Evolutionary conservation across 2,888 invertebrate species (phyloP), one percentile per base, ranked within the genome.

Genomic region (Polymixis flavicincta): DNA sequence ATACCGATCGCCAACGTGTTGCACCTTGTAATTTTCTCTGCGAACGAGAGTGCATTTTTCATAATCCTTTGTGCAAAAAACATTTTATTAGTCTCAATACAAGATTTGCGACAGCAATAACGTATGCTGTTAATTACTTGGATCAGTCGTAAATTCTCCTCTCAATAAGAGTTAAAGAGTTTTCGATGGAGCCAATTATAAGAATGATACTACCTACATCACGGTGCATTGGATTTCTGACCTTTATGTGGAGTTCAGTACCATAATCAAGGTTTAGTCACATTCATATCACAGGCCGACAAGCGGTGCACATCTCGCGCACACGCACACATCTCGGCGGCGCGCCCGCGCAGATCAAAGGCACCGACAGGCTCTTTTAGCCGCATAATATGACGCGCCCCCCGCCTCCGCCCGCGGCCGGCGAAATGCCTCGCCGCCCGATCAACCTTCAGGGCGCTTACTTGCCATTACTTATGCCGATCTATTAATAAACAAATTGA

Each of bases 331-430:
- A 89, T 84, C 89, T 88, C 90, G 74, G 86, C 89, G 88, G 89
- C 90, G 93, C 91, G 92, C 92, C 88, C 88, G 91, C 91, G 89
- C 93, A 92, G 94, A 95, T 96, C 96, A 96, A 96, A 96, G 96
- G 96, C 94, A 95, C 96, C 96, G 96, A 96, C 96, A 96, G 94
- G 93, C 95, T 96, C 95, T 95, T 96, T 96, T 96, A 96, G 96
- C 96, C 94, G 95, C 95, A 95, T 96, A 96, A 96, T 96, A 96
- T 96, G 96, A 96, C 95, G 95, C 94, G 94, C 92, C 93, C 94
- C 93, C 94, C 92, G 92, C 93, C 93, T 89, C 92, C 90, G 92
- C 93, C 92, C 90, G 90, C 92, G 92, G 92, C 94, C 94, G 92
- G 94, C 94, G 91, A 94, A 94, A 94, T 94, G 92, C 94, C 93